These are phyloP conservation scores for Calephelis virginiensis DNA, from an alignment of 1,140 invertebrate genomes.

Conservation along the genomic window DNA sequence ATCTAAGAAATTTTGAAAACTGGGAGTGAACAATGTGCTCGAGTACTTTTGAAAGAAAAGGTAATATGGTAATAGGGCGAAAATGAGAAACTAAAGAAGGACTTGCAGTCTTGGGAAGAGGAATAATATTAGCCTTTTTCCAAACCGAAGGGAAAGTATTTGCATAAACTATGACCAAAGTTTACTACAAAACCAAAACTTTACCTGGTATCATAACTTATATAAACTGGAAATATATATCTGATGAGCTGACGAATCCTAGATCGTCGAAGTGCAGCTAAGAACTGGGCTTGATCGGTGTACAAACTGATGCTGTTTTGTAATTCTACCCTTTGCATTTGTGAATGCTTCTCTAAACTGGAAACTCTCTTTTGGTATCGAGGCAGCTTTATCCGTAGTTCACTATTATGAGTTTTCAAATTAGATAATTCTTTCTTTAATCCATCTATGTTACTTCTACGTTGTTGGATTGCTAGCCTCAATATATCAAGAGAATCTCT, in stretches of 20 bases:
- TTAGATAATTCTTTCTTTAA: slow-evolving; percentile 77
- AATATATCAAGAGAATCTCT: slow-evolving; percentile 82
- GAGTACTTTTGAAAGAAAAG: no score
- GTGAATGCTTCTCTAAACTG: slow-evolving; percentile 80
- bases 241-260: slow-evolving; percentile 84
- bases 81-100: no score
- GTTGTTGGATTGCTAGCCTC: slow-evolving; percentile 81
- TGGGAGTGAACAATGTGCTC: no score
- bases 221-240: slow-evolving; percentile 87
- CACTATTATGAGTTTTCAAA: slow-evolving; percentile 80
- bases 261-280: slow-evolving; percentile 81
- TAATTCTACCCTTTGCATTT: slow-evolving; percentile 74
- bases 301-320: slow-evolving; percentile 75
- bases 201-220: slow-evolving; percentile 66
- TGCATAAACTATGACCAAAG: background rate
- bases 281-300: slow-evolving; percentile 76
- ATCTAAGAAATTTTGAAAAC: no score
- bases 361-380: slow-evolving; percentile 82
- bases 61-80: no score
- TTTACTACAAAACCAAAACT: background rate
- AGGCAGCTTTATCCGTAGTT: slow-evolving; percentile 79
- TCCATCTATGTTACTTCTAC: slow-evolving; percentile 79
- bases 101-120: no score
- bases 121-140: no score
- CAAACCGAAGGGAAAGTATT: no score